Conservation (phyloP, 1,140 invertebrate genomes). For the Pachypeltis micranthus region DNA sequence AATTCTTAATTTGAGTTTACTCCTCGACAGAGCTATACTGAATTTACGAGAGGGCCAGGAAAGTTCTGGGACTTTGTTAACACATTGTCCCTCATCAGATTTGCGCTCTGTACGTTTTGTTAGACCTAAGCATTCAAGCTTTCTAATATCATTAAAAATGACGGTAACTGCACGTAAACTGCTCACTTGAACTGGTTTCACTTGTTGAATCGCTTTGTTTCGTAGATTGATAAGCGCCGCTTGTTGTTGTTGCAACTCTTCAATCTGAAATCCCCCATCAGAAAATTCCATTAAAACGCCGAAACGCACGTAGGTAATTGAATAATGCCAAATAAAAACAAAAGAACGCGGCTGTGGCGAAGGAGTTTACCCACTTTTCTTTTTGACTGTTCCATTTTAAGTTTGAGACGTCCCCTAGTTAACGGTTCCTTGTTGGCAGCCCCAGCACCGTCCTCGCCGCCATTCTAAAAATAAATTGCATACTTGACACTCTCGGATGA, state of each 20-base stretch:
- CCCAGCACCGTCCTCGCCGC: slow-evolving; percentile 14
- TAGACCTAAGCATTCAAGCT: too few species aligned
- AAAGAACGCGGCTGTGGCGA: background rate
- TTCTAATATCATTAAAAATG: background rate
- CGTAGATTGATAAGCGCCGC: slow-evolving; percentile 17
- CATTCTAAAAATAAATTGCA: slow-evolving; percentile 12
- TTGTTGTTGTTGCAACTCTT: slow-evolving; percentile 21
- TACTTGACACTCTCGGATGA: too few species aligned
- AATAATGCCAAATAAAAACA: background rate
- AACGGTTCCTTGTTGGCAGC: slow-evolving; percentile 15
- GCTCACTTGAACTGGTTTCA: slow-evolving; percentile 20
- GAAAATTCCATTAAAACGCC: background rate
- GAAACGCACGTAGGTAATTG: background rate
- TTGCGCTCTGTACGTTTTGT: too few species aligned
- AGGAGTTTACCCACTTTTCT: slow-evolving; percentile 16
- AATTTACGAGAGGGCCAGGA: too few species aligned
- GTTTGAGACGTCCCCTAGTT: slow-evolving; percentile 33
- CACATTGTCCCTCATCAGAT: too few species aligned
- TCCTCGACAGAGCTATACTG: too few species aligned
- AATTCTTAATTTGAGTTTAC: too few species aligned
- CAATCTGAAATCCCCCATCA: slow-evolving; percentile 12
- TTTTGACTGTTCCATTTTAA: slow-evolving; percentile 21
- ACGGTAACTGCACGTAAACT: background rate
- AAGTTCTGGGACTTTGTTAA: too few species aligned
- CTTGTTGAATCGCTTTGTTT: slow-evolving; percentile 22